Percentiles rank a stretch among this genome's conserved stretches.
Conservation (phyloP, 1,140 invertebrate genomes). For the Dreissena polymorpha region DNA sequence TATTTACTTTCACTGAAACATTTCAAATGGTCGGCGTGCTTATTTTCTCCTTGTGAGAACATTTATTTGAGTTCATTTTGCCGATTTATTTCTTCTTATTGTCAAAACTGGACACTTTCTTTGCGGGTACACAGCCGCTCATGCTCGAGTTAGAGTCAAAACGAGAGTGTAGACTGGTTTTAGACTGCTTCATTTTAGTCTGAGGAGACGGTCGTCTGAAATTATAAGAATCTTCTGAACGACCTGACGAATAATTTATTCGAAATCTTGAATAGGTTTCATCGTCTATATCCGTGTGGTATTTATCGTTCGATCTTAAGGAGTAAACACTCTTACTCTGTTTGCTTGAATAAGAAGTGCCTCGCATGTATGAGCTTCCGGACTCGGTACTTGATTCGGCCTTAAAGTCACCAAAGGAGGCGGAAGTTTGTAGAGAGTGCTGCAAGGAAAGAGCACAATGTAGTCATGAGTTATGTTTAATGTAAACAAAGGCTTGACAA, state of each 20-base stretch:
- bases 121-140: slow-evolving; percentile 10
- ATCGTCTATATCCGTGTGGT: too few species aligned
- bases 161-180: too few species aligned
- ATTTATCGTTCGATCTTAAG: too few species aligned
- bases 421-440: slow-evolving; percentile 40
- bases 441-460: too few species aligned
- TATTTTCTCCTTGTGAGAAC: not conserved
- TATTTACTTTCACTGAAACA: slow-evolving; percentile 46
- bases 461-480: too few species aligned
- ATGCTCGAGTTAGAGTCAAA: slow-evolving; percentile 47
- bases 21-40: slow-evolving; percentile 34
- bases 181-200: too few species aligned
- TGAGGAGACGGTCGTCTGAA: too few species aligned
- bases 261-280: too few species aligned
- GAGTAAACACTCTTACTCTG: slow-evolving; percentile 6
- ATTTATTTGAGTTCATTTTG: not conserved
- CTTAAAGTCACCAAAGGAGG: slow-evolving; percentile 38
- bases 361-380: slow-evolving; percentile 9
- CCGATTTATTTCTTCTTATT: slow-evolving; percentile 43
- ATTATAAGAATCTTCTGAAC: too few species aligned
- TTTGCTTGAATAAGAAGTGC: slow-evolving; percentile 1
- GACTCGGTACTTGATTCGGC: slow-evolving; percentile 19
- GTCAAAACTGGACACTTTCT: slow-evolving; percentile 20
- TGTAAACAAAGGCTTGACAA: too few species aligned
- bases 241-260: too few species aligned